phyloP scores from a whole-genome alignment of 1,140 invertebrate genomes.

The Eumeta japonica region DNA sequence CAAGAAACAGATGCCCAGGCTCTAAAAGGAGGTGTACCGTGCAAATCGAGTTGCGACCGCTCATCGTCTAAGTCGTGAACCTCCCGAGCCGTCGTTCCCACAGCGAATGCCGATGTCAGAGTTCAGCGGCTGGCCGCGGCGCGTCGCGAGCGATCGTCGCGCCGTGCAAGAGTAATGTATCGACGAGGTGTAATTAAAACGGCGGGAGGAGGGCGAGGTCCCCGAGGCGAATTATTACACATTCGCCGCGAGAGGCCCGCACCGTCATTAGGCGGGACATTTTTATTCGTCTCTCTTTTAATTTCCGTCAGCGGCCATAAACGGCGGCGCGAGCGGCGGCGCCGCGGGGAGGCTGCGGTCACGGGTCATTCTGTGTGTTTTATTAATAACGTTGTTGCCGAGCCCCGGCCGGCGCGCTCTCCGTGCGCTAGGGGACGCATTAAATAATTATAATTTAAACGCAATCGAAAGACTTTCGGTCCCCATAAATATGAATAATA shows the following conservation, averaged over 20 bases:
- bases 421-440: slow-evolving; percentile 9
- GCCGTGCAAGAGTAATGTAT: slow-evolving; percentile 41
- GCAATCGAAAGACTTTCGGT: slow-evolving; percentile 6
- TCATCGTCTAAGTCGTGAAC: too few relatives aligned
- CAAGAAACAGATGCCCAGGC: too few relatives aligned
- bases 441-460: slow-evolving; percentile 18
- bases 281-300: slow-evolving; percentile 51
- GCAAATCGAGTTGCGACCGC: too few relatives aligned
- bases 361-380: slow-evolving; percentile 19
- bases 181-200: slow-evolving; percentile 57
- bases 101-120: slow-evolving; percentile 45
- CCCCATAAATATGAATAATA: slow-evolving; percentile 15
- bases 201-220: slow-evolving; percentile 23
- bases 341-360: slow-evolving; percentile 24
- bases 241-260: slow-evolving; percentile 43
- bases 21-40: too few relatives aligned
- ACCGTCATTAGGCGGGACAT: slow-evolving; percentile 44
- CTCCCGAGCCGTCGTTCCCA: too few relatives aligned
- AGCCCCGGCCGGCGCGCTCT: slow-evolving; percentile 9
- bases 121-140: too few relatives aligned
- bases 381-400: slow-evolving; percentile 20
- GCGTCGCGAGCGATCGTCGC: too few relatives aligned
- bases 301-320: slow-evolving; percentile 49
- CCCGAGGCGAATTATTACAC: slow-evolving; percentile 48
- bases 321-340: slow-evolving; percentile 36